phyloP scores from a whole-genome alignment of 2,888 invertebrate genomes.

The Rhorus exstirpatorius region DNA sequence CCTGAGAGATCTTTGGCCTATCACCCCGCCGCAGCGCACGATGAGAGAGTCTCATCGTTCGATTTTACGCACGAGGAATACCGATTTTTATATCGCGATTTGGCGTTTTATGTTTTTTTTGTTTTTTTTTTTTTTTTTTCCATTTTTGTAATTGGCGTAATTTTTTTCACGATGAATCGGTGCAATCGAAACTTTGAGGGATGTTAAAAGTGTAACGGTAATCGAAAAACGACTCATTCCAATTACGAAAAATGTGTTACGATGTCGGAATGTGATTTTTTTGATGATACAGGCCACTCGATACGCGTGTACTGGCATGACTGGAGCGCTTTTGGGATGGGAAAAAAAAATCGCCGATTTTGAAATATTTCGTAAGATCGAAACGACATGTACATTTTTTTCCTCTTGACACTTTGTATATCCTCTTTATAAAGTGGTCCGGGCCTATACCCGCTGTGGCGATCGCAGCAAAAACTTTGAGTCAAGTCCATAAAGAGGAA shows the following conservation, averaged over 20 bases:
- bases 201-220: too few relatives aligned
- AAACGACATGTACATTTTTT: conserved; percentile 4
- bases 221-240: too few relatives aligned
- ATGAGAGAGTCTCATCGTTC: too few relatives aligned
- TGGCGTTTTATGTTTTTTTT: too few relatives aligned
- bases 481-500: neutral
- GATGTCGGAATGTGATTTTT: too few relatives aligned
- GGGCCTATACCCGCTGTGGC: conserved; percentile 57
- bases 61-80: neutral
- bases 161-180: too few relatives aligned
- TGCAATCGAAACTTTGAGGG: too few relatives aligned
- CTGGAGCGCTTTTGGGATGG: neutral
- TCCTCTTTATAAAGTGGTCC: conserved; percentile 23
- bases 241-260: too few relatives aligned
- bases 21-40: conserved; percentile 17
- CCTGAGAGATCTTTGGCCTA: conserved; percentile 18
- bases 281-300: too few relatives aligned
- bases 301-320: too few relatives aligned
- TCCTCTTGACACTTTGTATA: conserved; percentile 21
- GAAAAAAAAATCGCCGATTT: neutral
- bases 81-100: neutral
- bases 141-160: too few relatives aligned
- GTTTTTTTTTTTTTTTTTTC: too few relatives aligned
- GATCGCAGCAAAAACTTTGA: conserved; percentile 36
- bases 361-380: conserved; percentile 1